A percentile compares a stretch with the other conserved stretches of the same genome.
Evolutionary conservation across 2,888 invertebrate species (phyloP).

Genomic region (Protodeltote pygarga): DNA sequence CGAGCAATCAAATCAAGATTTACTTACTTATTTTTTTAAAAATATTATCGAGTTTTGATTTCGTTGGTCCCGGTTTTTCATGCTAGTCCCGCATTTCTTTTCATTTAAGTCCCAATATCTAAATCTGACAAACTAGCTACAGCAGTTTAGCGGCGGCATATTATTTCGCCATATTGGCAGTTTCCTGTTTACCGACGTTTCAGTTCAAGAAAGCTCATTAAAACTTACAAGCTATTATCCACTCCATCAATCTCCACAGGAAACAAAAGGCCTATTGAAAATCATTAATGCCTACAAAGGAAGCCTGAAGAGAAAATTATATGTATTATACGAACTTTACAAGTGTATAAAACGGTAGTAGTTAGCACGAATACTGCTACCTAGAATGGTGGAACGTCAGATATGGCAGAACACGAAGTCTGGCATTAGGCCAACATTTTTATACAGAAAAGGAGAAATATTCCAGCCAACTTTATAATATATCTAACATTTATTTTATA

Average conservation of each 20-base stretch:
- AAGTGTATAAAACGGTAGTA: constrained; percentile 22
- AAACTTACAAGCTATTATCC: too few species aligned
- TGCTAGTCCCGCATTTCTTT: too few species aligned
- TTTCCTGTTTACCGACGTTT: too few species aligned
- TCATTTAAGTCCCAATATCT: too few species aligned
- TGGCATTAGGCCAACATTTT: constrained; percentile 43
- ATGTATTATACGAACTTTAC: constrained; percentile 14
- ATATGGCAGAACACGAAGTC: constrained; percentile 30
- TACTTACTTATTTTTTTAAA: too few species aligned
- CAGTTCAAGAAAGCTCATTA: neutral
- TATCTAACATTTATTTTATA: constrained; percentile 26
- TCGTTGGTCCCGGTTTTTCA: too few species aligned
- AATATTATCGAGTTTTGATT: too few species aligned
- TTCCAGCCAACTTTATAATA: constrained; percentile 33
- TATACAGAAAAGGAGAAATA: constrained; percentile 30
- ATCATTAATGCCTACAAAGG: constrained; percentile 12
- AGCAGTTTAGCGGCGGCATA: too few species aligned
- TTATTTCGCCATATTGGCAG: too few species aligned
- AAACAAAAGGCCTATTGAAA: neutral
- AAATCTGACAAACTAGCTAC: too few species aligned
- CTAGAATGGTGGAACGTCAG: constrained; percentile 17
- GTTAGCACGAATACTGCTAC: constrained; percentile 38
- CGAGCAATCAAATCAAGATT: too few species aligned
- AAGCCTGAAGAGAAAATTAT: constrained; percentile 29
- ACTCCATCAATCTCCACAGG: neutral